Conservation (phyloP, 1,140 invertebrate genomes). For the Lordiphosa clarofinis region DNA sequence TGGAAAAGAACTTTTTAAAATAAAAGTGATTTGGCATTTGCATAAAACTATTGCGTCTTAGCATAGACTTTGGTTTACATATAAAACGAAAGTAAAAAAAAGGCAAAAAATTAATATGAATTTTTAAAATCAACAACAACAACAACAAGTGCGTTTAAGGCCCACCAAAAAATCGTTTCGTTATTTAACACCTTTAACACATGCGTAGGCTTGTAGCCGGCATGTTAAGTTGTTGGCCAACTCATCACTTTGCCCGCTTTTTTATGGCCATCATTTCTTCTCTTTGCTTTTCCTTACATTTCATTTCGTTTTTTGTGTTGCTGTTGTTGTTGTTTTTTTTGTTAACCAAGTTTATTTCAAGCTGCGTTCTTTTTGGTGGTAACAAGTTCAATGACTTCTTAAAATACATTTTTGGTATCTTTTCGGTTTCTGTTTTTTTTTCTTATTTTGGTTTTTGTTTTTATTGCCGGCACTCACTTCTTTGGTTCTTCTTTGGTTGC, state of each 20-base stretch:
- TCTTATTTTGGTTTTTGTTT: slow-evolving; percentile 37
- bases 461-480: slow-evolving; percentile 13
- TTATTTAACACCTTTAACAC: slow-evolving; percentile 67
- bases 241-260: slow-evolving; percentile 50
- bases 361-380: slow-evolving; percentile 45
- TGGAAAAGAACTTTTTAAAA: slow-evolving; percentile 18
- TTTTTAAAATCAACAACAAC: slow-evolving; percentile 33
- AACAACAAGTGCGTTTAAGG: slow-evolving; percentile 62
- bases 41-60: slow-evolving; percentile 67
- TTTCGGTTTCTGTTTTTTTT: slow-evolving; percentile 39
- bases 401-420: slow-evolving; percentile 44
- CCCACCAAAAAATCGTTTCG: slow-evolving; percentile 29
- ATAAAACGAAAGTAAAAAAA: slow-evolving; percentile 64
- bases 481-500: slow-evolving; percentile 39
- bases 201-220: slow-evolving; percentile 48
- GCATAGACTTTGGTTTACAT: slow-evolving; percentile 25
- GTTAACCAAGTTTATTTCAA: slow-evolving; percentile 68
- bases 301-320: slow-evolving; percentile 48
- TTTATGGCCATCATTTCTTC: slow-evolving; percentile 65
- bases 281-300: slow-evolving; percentile 56
- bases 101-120: slow-evolving; percentile 42
- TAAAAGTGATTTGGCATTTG: slow-evolving; percentile 48
- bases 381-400: slow-evolving; percentile 74
- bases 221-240: slow-evolving; percentile 44
- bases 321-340: slow-evolving; percentile 38